These are phyloP conservation scores for Bombyx huttoni DNA, from an alignment of 2,888 invertebrate species.

Conservation along the genomic window DNA sequence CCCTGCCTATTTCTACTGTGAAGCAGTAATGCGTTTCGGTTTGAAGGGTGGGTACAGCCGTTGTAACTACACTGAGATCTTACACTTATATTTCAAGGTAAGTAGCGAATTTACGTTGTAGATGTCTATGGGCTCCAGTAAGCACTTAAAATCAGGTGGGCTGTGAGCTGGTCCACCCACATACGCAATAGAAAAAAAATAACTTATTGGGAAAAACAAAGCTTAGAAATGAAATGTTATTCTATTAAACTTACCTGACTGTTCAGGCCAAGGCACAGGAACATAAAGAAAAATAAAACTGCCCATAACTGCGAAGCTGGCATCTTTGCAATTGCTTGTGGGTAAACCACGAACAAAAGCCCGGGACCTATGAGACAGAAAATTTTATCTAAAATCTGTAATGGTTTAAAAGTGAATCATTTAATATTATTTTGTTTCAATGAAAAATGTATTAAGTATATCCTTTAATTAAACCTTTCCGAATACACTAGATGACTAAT, in stretches of 20 bases:
- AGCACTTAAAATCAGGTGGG: too few relatives aligned
- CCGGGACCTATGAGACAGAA: constrained; percentile 78
- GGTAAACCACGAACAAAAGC: constrained; percentile 91
- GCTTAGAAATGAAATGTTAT: background rate
- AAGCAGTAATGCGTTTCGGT: too few relatives aligned
- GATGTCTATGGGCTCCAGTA: too few relatives aligned
- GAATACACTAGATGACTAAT: background rate
- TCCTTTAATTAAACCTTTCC: background rate
- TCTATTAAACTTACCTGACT: constrained; percentile 77
- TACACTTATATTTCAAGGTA: too few relatives aligned
- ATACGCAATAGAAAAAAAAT: too few relatives aligned
- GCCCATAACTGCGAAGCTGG: constrained; percentile 93
- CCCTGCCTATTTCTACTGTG: too few relatives aligned
- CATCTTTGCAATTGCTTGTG: constrained; percentile 94
- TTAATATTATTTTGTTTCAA: background rate
- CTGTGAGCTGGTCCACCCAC: too few relatives aligned
- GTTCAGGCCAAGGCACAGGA: constrained; percentile 88
- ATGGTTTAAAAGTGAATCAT: background rate
- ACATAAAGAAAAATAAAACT: constrained; percentile 91
- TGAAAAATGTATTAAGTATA: background rate
- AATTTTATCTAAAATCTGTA: background rate
- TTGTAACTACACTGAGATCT: too few relatives aligned
- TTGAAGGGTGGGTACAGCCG: too few relatives aligned
- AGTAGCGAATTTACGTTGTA: too few relatives aligned
- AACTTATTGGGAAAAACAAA: too few relatives aligned